Conservation (phyloP, 2,888 invertebrate genomes). For the Cephus nigrinus region DNA sequence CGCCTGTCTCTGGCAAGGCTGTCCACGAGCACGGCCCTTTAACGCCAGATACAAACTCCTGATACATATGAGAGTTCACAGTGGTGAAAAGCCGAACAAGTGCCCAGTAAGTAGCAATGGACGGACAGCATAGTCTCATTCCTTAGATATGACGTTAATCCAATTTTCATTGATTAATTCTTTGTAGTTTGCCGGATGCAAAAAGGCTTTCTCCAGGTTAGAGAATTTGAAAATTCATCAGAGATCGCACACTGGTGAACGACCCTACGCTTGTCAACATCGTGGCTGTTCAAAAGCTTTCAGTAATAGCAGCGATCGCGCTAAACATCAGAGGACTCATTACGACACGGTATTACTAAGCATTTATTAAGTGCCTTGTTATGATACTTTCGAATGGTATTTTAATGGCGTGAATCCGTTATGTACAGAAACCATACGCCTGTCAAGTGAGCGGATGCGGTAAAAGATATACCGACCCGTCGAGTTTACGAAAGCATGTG, state of each 20-base stretch:
- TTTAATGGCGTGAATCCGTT: conserved; percentile 28
- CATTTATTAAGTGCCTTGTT: neutral
- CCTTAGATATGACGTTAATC: neutral
- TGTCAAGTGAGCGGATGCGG: conserved; percentile 89
- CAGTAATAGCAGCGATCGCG: conserved; percentile 97
- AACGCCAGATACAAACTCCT: conserved; percentile 97
- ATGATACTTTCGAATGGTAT: neutral
- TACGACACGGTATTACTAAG: conserved; percentile 85
- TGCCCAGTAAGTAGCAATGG: conserved; percentile 84
- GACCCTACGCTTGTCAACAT: conserved; percentile 95
- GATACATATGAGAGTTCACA: conserved; percentile 97
- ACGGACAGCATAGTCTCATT: neutral
- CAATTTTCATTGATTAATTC: neutral
- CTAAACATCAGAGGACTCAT: conserved; percentile 98
- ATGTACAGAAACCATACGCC: conserved; percentile 87
- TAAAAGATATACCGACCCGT: conserved; percentile 94
- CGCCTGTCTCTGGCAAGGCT: conserved; percentile 94
- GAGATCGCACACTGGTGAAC: conserved; percentile 94
- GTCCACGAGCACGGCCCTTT: conserved; percentile 90
- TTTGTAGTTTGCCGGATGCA: conserved; percentile 90
- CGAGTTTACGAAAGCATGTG: conserved; percentile 91
- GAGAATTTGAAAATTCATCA: conserved; percentile 99
- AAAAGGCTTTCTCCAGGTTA: conserved; percentile 94
- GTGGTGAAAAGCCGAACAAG: conserved; percentile 97
- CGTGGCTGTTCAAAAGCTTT: conserved; percentile 95